Evolutionary conservation across 2,797 vertebrate genomes (phyloP), one percentile per base, ranked within the genome.

Genomic region (Clamator glandarius): DNA sequence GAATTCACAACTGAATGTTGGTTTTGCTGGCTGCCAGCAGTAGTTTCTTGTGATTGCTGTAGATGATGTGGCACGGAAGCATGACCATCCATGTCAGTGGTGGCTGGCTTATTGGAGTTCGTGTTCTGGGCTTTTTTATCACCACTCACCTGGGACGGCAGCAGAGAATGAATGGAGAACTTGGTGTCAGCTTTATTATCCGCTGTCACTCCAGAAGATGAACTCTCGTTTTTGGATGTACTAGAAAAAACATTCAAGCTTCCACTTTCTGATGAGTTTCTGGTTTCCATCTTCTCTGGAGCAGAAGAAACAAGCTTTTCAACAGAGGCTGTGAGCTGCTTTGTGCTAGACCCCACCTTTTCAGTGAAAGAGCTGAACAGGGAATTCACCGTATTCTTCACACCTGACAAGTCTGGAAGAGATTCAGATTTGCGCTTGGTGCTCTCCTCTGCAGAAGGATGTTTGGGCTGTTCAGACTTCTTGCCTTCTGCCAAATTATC

Each of bases 341-440:
- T 99, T 89, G 97, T 97, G 66, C 97, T 95, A 68, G 97, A 98
- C 62, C 98, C 98, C 52, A 99, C 98, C 97, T 98, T 99, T 93
- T 99, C 98, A 8, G 98, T 98, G 42, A 99, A 94, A 68, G 98
- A 98, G 87, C 80, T 97, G 42, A 98, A 98, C 63, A 99, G 97
- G 68, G 98, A 99, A 93, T 97, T 99, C 97, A 99, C 96, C 16
- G 98, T 98, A 97, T 97, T 98, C 96, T 99, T 99, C 51, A 99
- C 97, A 76, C 98, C 98, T 79, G 97, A 95, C 87, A 97, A 72
- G 46, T 98, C 98, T 16, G 98, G 92, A 31, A 97, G 94, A 72
- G 96, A 96, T 36, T 97, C 84, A 23, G 93, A 68, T 66, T 94
- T 97, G 29, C 98, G 94, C 48, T 97, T 96, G 33, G 97, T 97